Evolutionary conservation across 37 sponge, comb jelly and placozoan species (phyloP).

Genomic region (Cladorhizidae sp.): DNA sequence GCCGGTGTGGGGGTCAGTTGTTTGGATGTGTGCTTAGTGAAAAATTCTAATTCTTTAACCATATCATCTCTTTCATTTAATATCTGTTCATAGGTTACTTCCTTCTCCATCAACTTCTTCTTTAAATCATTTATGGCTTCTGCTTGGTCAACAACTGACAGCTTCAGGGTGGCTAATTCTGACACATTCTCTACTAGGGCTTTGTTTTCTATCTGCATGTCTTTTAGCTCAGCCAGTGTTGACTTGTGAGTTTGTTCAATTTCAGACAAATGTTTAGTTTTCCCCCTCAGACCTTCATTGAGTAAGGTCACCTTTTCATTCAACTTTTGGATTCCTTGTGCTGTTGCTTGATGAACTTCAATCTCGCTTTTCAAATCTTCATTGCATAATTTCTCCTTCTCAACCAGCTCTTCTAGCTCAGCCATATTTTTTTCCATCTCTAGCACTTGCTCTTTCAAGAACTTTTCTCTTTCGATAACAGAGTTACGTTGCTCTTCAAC

Average conservation of each 20-base stretch:
- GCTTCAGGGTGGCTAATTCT: conserved; percentile 18
- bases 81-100: background rate
- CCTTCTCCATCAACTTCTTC: conserved; percentile 9
- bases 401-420: background rate
- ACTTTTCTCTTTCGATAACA: background rate
- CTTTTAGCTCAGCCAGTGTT: background rate
- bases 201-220: conserved; percentile 1
- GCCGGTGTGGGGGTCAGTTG: background rate
- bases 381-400: conserved; percentile 1
- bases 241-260: background rate
- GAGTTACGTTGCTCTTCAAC: background rate
- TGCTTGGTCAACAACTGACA: conserved; percentile 10
- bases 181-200: conserved; percentile 2
- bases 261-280: conserved; percentile 6
- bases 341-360: conserved; percentile 9
- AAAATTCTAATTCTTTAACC: background rate
- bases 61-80: background rate
- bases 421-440: conserved; percentile 2
- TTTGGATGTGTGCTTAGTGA: background rate
- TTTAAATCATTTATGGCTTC: conserved; percentile 12
- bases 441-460: conserved; percentile 9
- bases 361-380: conserved; percentile 5
- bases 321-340: background rate
- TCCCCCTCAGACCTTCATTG: conserved; percentile 19
- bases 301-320: conserved; percentile 13